Evolutionary conservation across 2,113 vertebrate species (phyloP).

Genomic region (Eulacestoma nigropectus): DNA sequence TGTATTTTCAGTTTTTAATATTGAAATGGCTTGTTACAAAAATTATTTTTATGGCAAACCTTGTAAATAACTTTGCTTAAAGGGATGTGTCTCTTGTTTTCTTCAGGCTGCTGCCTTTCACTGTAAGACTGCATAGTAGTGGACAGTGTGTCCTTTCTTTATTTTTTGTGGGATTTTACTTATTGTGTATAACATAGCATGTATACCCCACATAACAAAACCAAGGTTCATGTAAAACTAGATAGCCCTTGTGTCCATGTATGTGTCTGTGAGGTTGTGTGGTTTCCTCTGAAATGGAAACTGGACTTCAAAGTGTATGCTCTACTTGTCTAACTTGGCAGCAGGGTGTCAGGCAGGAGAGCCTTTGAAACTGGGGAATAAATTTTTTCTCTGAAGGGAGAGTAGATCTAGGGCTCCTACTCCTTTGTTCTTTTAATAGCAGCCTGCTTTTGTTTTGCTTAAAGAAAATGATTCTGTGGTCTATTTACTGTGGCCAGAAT

Average conservation of each 20-base stretch:
- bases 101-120: not conserved
- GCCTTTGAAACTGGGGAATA: not conserved
- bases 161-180: not conserved
- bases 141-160: not conserved
- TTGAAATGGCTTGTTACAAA: not conserved
- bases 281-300: not conserved
- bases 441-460: not conserved
- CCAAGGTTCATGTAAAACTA: not conserved
- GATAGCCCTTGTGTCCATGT: not conserved
- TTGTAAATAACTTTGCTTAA: not conserved
- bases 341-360: not conserved
- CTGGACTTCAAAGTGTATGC: not conserved
- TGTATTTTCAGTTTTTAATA: not conserved
- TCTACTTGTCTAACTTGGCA: not conserved
- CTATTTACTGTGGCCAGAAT: not conserved
- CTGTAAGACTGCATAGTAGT: not conserved
- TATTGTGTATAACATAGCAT: not conserved
- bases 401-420: not conserved
- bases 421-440: not conserved
- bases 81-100: not conserved
- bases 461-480: not conserved
- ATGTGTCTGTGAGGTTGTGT: not conserved
- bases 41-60: not conserved
- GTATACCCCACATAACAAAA: not conserved
- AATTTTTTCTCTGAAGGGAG: not conserved